A percentile compares a stretch with the other conserved stretches of the same genome.
These are phyloP conservation scores for Crematogaster levior DNA, from an alignment of 2,888 invertebrate species.

Conservation along the genomic window DNA sequence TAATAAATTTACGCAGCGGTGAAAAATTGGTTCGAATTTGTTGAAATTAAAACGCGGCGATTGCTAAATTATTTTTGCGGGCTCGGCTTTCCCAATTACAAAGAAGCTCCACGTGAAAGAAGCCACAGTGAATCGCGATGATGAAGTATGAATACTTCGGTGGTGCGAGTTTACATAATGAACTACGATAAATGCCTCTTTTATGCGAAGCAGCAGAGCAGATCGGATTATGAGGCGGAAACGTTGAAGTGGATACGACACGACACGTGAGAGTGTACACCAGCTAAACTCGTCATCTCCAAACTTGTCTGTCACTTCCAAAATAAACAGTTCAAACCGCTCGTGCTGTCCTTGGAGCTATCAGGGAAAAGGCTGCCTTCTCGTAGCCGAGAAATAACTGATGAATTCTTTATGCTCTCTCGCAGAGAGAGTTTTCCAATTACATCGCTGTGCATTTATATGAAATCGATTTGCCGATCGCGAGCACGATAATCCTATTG, in stretches of 20 bases:
- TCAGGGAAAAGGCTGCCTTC: not conserved
- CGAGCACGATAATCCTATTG: not conserved
- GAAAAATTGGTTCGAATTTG: not conserved
- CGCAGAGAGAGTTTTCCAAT: not conserved
- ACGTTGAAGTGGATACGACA: not conserved
- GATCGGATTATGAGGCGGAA: not conserved
- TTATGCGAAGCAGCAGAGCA: not conserved
- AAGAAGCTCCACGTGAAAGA: slow-evolving; percentile 12
- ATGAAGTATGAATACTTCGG: slow-evolving; percentile 11
- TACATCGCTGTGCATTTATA: not conserved
- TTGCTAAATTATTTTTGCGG: slow-evolving; percentile 18
- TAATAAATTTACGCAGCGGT: not conserved
- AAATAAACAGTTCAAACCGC: slow-evolving; percentile 31
- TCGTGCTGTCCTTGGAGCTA: not conserved
- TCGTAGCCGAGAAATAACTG: not conserved
- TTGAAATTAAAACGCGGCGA: not conserved
- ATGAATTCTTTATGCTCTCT: not conserved
- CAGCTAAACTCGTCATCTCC: slow-evolving; percentile 8
- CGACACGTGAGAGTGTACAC: not conserved
- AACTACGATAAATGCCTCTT: slow-evolving; percentile 29
- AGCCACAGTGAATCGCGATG: slow-evolving; percentile 20
- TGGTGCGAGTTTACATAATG: slow-evolving; percentile 21
- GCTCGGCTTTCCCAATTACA: not conserved
- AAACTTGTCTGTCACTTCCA: slow-evolving; percentile 22
- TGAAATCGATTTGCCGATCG: slow-evolving; percentile 22